These are phyloP conservation scores for Aurelia coerulea DNA, from an alignment of 30 jellyfish, hydroid and myxozoan species.

Conservation along the genomic window DNA sequence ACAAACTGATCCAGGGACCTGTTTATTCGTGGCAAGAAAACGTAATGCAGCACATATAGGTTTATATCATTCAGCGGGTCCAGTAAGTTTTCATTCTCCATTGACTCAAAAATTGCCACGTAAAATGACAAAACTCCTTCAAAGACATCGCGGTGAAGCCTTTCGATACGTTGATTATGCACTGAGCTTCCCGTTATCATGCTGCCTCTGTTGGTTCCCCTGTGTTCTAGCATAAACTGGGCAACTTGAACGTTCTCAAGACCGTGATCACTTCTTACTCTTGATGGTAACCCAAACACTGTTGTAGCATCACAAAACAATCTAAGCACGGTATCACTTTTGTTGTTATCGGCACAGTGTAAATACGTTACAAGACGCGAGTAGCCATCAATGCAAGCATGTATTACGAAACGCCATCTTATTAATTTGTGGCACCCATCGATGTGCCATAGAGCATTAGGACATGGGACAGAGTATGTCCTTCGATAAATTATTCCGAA, in stretches of 20 bases:
- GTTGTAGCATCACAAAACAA: not conserved
- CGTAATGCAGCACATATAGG: constrained; percentile 6
- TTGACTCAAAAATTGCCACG: constrained; percentile 23
- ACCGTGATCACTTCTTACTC: constrained; percentile 22
- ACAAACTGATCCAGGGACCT: constrained; percentile 4
- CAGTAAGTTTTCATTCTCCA: constrained; percentile 23
- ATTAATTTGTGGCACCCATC: constrained; percentile 18
- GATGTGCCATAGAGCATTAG: constrained; percentile 17
- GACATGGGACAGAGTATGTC: constrained; percentile 1
- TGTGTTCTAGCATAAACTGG: not conserved
- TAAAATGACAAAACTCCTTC: constrained; percentile 38
- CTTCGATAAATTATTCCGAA: constrained; percentile 1
- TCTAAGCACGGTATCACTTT: not conserved
- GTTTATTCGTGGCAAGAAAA: constrained; percentile 2
- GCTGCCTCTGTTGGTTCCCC: constrained; percentile 14
- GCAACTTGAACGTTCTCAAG: not conserved
- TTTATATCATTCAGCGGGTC: constrained; percentile 38
- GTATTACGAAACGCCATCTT: constrained; percentile 4
- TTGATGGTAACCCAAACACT: constrained; percentile 20
- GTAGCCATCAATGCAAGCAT: constrained; percentile 42
- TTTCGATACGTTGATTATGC: constrained; percentile 32
- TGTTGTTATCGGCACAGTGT: constrained; percentile 14
- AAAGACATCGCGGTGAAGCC: constrained; percentile 35
- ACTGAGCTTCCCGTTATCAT: constrained; percentile 32
- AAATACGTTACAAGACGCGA: constrained; percentile 12